These are phyloP conservation scores for Ambastaia sidthimunki DNA, from an alignment of 2,797 vertebrate species.

Conservation along the genomic window DNA sequence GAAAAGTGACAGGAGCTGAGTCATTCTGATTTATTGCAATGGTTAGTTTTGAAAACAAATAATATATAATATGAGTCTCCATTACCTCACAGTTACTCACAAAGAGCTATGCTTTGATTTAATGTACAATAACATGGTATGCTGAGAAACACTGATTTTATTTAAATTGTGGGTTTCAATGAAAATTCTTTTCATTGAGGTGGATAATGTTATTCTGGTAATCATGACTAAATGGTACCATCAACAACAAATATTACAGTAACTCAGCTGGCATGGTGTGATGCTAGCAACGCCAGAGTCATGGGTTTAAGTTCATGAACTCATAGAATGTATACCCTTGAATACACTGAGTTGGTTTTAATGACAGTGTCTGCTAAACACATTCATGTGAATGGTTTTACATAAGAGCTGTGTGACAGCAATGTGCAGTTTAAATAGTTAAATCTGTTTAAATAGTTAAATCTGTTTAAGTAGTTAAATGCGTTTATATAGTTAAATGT, in stretches of 20 bases:
- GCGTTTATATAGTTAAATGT: too few relatives aligned
- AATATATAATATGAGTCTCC: background rate
- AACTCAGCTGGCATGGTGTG: background rate
- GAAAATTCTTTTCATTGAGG: background rate
- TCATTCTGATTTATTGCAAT: slow-evolving; percentile 14
- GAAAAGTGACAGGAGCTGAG: slow-evolving; percentile 18
- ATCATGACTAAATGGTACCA: background rate
- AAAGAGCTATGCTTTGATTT: background rate
- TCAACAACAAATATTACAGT: background rate
- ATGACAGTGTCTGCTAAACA: too few relatives aligned
- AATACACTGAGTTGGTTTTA: too few relatives aligned
- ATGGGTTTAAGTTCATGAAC: background rate
- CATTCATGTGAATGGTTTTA: background rate
- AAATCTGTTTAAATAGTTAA: too few relatives aligned
- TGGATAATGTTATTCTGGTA: background rate
- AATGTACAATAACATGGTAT: background rate
- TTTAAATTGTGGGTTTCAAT: background rate
- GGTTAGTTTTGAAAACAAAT: slow-evolving; percentile 1
- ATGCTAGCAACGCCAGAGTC: background rate
- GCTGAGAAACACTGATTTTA: background rate
- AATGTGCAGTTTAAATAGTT: background rate
- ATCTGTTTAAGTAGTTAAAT: too few relatives aligned
- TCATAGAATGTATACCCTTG: too few relatives aligned
- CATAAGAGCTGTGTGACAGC: background rate
- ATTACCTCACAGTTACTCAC: background rate